Evolutionary conservation across 2,113 vertebrate species (phyloP).

Genomic region (Abramis brama): DNA sequence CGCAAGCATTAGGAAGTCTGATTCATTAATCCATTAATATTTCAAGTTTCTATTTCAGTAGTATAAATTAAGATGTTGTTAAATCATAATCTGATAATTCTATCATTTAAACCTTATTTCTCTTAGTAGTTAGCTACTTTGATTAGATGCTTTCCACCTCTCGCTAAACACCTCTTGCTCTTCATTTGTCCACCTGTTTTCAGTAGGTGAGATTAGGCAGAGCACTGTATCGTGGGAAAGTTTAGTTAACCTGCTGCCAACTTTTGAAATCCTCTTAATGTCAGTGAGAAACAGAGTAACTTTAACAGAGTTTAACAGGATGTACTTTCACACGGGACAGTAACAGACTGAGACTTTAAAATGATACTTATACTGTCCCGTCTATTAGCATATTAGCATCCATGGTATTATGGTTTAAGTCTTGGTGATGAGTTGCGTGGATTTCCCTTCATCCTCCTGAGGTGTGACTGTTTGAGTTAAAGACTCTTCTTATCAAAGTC

Average conservation of each 20-base stretch:
- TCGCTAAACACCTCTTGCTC: background rate
- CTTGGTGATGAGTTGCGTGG: conserved; percentile 1
- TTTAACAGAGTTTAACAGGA: conserved; percentile 22
- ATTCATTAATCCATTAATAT: background rate
- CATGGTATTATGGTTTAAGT: conserved; percentile 14
- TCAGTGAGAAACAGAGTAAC: conserved; percentile 26
- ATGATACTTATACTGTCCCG: conserved; percentile 23
- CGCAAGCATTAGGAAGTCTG: background rate
- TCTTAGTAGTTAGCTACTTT: background rate
- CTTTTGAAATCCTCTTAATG: conserved; percentile 43
- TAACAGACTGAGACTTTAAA: conserved; percentile 28
- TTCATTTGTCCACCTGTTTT: conserved; percentile 1
- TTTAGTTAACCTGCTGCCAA: conserved; percentile 11
- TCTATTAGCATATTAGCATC: conserved; percentile 22
- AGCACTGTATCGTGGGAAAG: conserved; percentile 16
- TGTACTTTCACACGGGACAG: conserved; percentile 23
- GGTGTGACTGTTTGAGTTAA: conserved; percentile 5
- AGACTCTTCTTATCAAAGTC: background rate
- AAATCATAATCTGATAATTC: background rate
- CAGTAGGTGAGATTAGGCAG: conserved; percentile 3
- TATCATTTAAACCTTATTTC: background rate
- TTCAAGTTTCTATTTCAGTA: background rate
- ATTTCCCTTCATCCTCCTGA: conserved; percentile 32
- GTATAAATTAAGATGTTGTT: background rate
- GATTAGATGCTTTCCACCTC: background rate